Conservation (phyloP, 2,113 vertebrate species). For the Enhydra lutris region DNA sequence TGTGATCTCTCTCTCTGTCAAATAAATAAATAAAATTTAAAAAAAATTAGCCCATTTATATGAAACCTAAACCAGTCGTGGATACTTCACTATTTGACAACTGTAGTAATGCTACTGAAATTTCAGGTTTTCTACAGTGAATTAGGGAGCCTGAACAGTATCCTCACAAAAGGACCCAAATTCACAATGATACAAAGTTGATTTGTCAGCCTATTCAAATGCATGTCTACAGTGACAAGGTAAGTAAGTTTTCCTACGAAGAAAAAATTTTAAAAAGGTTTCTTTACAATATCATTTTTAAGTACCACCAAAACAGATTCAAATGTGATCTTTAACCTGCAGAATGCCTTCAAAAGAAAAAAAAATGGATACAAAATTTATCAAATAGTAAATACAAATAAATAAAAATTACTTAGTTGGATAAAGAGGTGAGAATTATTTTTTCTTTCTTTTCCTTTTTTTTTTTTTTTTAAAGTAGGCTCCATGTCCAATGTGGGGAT, state of each 20-base stretch:
- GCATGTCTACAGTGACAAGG: not conserved
- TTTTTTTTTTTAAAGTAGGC: not conserved
- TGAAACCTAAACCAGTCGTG: not conserved
- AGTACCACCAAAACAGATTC: not conserved
- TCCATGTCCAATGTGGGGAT: not conserved
- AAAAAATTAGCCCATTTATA: conserved; percentile 4
- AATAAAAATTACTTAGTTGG: not conserved
- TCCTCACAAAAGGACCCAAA: not conserved
- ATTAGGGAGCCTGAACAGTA: not conserved
- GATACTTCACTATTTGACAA: not conserved
- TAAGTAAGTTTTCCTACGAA: conserved; percentile 9
- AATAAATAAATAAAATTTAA: no score
- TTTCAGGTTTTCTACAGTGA: not conserved
- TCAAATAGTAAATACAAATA: not conserved
- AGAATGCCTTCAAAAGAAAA: not conserved
- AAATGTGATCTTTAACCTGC: not conserved
- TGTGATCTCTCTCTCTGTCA: no score
- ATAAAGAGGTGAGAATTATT: conserved; percentile 10
- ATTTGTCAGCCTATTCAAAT: not conserved
- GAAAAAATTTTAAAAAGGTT: conserved; percentile 1
- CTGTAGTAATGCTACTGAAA: conserved; percentile 2
- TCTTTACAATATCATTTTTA: not conserved
- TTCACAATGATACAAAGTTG: conserved; percentile 23
- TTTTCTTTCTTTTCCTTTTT: not conserved
- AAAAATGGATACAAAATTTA: not conserved